Evolutionary conservation across 1,140 invertebrate genomes (phyloP).

Genomic region (Scaptomyza graminum): DNA sequence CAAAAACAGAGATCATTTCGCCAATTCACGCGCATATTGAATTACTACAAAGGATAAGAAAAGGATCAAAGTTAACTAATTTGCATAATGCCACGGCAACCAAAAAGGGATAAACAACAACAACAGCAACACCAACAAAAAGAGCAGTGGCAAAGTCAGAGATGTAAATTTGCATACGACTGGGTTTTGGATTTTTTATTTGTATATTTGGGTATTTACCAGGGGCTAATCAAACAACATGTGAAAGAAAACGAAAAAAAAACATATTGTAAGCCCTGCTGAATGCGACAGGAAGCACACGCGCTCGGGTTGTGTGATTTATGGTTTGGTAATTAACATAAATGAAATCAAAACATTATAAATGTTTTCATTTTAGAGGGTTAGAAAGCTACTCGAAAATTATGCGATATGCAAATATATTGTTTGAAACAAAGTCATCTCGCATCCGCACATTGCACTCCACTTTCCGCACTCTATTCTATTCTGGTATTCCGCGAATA

Average conservation of each 20-base stretch:
- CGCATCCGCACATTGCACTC: constrained; percentile 8
- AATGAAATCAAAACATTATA: constrained; percentile 75
- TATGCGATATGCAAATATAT: constrained; percentile 68
- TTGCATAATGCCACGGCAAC: constrained; percentile 54
- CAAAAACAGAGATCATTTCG: constrained; percentile 14
- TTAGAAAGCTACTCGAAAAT: constrained; percentile 31
- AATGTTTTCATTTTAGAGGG: constrained; percentile 66
- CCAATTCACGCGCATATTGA: constrained; percentile 67
- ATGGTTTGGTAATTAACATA: constrained; percentile 72
- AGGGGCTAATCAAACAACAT: constrained; percentile 60
- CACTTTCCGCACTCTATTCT: too few species aligned
- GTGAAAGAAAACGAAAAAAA: neutral
- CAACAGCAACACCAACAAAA: constrained; percentile 35
- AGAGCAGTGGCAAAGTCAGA: constrained; percentile 42
- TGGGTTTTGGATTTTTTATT: too few species aligned
- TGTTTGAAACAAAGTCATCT: constrained; percentile 67
- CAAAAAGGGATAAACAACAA: constrained; percentile 53
- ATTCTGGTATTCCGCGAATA: constrained; percentile 32
- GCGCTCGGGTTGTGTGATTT: constrained; percentile 56
- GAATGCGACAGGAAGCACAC: constrained; percentile 68
- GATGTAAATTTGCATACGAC: constrained; percentile 52
- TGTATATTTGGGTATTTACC: neutral
- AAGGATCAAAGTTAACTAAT: constrained; percentile 54
- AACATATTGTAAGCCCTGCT: constrained; percentile 24
- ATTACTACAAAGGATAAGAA: constrained; percentile 59